Conservation (phyloP, 1,140 invertebrate species). For the Atta cephalotes region DNA sequence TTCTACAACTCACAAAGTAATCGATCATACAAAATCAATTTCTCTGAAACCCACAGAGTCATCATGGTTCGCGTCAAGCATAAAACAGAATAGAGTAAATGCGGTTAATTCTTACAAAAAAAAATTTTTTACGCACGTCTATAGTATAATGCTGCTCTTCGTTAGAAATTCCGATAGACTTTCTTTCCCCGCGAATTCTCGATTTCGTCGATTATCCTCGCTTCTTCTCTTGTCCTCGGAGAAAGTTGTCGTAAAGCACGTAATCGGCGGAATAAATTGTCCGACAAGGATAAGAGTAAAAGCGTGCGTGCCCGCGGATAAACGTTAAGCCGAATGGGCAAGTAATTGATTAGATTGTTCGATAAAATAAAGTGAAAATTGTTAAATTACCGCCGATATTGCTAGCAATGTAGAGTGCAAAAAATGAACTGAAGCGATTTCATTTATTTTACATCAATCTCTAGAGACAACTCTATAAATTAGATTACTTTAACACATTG, state of each 20-base stretch:
- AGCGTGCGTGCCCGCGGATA: conserved; percentile 4
- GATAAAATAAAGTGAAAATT: conserved; percentile 31
- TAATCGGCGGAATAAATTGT: conserved; percentile 54
- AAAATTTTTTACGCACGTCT: conserved; percentile 16
- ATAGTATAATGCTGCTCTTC: not conserved
- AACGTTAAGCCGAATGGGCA: not conserved
- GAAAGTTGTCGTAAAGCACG: conserved; percentile 59
- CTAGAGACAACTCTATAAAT: not conserved
- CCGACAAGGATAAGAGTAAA: conserved; percentile 46
- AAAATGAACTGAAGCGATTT: not conserved
- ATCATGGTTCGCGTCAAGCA: conserved; percentile 8
- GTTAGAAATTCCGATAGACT: conserved; percentile 29
- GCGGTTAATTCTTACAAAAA: conserved; percentile 2
- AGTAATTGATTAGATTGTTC: not conserved
- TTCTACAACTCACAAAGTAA: conserved; percentile 25
- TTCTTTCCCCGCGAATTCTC: conserved; percentile 49
- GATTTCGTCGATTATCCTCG: conserved; percentile 30
- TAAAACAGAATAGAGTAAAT: conserved; percentile 14
- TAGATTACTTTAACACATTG: not conserved
- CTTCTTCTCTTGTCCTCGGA: conserved; percentile 50
- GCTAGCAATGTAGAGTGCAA: not conserved
- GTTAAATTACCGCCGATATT: not conserved
- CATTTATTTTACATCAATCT: not conserved
- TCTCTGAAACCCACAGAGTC: conserved; percentile 39
- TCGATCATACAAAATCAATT: conserved; percentile 43